A percentile compares a stretch with the other conserved stretches of the same genome.
Evolutionary conservation across 2,797 vertebrate species (phyloP).

Genomic region (Triplophysa yarkandensis): DNA sequence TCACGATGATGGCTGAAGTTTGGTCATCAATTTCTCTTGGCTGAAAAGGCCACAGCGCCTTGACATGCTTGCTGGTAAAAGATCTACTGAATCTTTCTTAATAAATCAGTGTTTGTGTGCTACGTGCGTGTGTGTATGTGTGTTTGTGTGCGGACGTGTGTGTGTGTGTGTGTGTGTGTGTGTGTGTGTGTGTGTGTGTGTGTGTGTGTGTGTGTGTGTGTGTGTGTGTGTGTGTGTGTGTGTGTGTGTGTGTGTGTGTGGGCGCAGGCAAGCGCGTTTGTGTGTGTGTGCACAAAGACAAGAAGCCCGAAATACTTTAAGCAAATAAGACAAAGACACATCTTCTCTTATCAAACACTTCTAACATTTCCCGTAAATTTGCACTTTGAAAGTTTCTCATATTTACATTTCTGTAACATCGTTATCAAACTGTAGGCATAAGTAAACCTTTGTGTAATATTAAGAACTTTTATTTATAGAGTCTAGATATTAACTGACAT

Average conservation of each 20-base stretch:
- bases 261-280: too few relatives aligned
- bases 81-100: slow-evolving; percentile 30
- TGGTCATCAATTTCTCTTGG: slow-evolving; percentile 64
- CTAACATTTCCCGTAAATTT: slow-evolving; percentile 6
- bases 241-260: not conserved
- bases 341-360: slow-evolving; percentile 10
- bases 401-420: slow-evolving; percentile 7
- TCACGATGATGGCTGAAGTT: slow-evolving; percentile 72
- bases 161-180: too few relatives aligned
- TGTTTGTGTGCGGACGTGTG: too few relatives aligned
- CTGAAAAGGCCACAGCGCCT: slow-evolving; percentile 71
- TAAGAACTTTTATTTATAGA: slow-evolving; percentile 33
- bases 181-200: too few relatives aligned
- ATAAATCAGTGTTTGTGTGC: slow-evolving; percentile 18
- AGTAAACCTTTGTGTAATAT: slow-evolving; percentile 22
- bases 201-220: too few relatives aligned
- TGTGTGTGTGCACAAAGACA: not conserved
- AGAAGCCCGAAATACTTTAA: not conserved
- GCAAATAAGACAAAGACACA: not conserved
- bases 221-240: slow-evolving; percentile 3
- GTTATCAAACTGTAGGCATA: slow-evolving; percentile 13
- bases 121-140: slow-evolving; percentile 3
- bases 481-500: slow-evolving; percentile 34
- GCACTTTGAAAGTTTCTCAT: slow-evolving; percentile 16
- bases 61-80: slow-evolving; percentile 50